Percentiles rank a stretch among this genome's conserved stretches.
phyloP scores from a whole-genome alignment of 2,888 invertebrate genomes.

The Kryphioiulus occultus region DNA sequence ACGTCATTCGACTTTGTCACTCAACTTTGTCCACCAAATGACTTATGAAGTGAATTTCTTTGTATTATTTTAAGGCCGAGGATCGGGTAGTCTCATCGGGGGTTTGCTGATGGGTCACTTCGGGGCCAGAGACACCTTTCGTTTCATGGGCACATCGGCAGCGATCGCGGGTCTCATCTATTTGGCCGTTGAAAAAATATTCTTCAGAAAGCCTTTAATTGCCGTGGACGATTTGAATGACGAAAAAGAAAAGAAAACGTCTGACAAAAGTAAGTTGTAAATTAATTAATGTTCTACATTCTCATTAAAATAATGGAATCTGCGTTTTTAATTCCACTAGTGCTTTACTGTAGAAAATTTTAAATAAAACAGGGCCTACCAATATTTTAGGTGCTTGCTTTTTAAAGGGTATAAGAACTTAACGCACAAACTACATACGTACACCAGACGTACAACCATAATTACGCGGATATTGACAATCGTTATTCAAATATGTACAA shows the following conservation, averaged over 20 bases:
- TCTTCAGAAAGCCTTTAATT: conserved; percentile 42
- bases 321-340: too few relatives aligned
- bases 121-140: conserved; percentile 79
- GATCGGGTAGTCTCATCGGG: conserved; percentile 82
- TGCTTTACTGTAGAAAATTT: too few relatives aligned
- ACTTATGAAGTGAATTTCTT: too few relatives aligned
- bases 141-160: conserved; percentile 80
- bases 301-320: background rate
- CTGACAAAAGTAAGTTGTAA: conserved; percentile 25
- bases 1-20: too few relatives aligned
- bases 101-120: conserved; percentile 79
- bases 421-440: too few relatives aligned
- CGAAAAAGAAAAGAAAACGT: background rate
- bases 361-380: too few relatives aligned
- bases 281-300: too few relatives aligned
- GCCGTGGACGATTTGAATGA: background rate
- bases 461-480: too few relatives aligned
- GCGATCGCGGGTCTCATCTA: conserved; percentile 76
- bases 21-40: too few relatives aligned
- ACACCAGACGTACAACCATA: too few relatives aligned
- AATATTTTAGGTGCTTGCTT: background rate
- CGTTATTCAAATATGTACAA: too few relatives aligned
- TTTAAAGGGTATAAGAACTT: too few relatives aligned
- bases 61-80: conserved; percentile 69
- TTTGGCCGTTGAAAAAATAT: conserved; percentile 70